Percentiles rank a stretch among this genome's conserved stretches.
phyloP scores from a whole-genome alignment of 1,140 invertebrate genomes.

The Drosophila mauritiana region DNA sequence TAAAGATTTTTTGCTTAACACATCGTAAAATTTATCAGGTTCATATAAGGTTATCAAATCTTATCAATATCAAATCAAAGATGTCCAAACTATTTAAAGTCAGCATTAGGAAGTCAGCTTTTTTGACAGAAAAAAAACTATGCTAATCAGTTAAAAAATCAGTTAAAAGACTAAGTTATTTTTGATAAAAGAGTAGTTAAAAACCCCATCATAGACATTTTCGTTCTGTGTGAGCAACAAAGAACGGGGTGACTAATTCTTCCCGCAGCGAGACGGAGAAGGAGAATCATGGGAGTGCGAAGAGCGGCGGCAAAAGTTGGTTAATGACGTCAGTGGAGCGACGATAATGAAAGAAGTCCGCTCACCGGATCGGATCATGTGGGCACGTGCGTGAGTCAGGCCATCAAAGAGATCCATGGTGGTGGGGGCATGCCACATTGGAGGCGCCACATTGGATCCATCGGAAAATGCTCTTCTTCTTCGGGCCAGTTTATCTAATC shows the following conservation, averaged over 20 bases:
- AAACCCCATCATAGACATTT: background rate
- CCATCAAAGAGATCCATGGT: slow-evolving; percentile 1
- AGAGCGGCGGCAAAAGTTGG: slow-evolving; percentile 46
- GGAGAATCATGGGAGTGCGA: slow-evolving; percentile 7
- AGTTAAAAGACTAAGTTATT: no score
- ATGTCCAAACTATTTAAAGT: background rate
- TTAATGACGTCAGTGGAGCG: slow-evolving; percentile 64
- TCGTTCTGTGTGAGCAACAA: slow-evolving; percentile 9
- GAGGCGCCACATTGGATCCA: slow-evolving; percentile 1
- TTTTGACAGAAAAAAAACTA: background rate
- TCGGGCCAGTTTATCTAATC: slow-evolving; percentile 21
- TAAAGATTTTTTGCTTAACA: no score
- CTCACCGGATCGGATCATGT: slow-evolving; percentile 44
- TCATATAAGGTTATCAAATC: no score
- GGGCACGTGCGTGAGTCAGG: slow-evolving; percentile 63
- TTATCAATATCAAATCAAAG: no score
- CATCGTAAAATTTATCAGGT: background rate
- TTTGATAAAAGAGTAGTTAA: background rate
- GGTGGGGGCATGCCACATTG: slow-evolving; percentile 4
- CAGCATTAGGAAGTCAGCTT: background rate
- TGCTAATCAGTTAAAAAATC: background rate
- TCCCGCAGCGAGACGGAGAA: slow-evolving; percentile 13
- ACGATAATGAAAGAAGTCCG: slow-evolving; percentile 52
- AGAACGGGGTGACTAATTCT: slow-evolving; percentile 55
- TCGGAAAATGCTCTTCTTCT: slow-evolving; percentile 3